A percentile compares a stretch with the other conserved stretches of the same genome.
Evolutionary conservation across 2,797 vertebrate genomes (phyloP).

Genomic region (Trachops cirrhosus): DNA sequence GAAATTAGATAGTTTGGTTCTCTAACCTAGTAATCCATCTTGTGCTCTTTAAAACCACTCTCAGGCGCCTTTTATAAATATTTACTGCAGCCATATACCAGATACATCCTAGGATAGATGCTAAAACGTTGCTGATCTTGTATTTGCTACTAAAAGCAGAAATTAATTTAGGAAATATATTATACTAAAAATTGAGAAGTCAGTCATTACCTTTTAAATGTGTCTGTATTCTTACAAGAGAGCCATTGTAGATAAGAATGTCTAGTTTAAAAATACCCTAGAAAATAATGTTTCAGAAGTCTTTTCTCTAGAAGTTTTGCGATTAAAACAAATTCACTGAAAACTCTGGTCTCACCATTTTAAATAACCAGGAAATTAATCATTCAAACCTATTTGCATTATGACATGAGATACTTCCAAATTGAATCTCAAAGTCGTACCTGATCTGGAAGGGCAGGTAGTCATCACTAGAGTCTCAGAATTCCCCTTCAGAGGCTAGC

Average conservation of each 20-base stretch:
- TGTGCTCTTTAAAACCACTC: not conserved
- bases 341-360: not conserved
- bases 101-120: not conserved
- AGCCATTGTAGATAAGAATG: not conserved
- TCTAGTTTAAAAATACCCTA: not conserved
- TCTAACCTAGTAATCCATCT: not conserved
- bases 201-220: not conserved
- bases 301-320: not conserved
- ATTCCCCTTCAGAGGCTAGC: not conserved
- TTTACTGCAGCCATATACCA: not conserved
- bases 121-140: not conserved
- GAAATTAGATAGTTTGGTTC: not conserved
- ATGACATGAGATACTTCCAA: accelerated
- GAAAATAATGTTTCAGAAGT: not conserved
- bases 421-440: accelerated
- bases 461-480: not conserved
- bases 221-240: not conserved
- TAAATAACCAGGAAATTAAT: not conserved
- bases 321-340: not conserved
- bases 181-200: not conserved
- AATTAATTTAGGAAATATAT: not conserved
- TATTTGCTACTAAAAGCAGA: not conserved
- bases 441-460: not conserved
- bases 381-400: accelerated
- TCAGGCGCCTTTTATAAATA: not conserved